Conservation (phyloP, 2,113 vertebrate species). For the Callaeas wilsoni region DNA sequence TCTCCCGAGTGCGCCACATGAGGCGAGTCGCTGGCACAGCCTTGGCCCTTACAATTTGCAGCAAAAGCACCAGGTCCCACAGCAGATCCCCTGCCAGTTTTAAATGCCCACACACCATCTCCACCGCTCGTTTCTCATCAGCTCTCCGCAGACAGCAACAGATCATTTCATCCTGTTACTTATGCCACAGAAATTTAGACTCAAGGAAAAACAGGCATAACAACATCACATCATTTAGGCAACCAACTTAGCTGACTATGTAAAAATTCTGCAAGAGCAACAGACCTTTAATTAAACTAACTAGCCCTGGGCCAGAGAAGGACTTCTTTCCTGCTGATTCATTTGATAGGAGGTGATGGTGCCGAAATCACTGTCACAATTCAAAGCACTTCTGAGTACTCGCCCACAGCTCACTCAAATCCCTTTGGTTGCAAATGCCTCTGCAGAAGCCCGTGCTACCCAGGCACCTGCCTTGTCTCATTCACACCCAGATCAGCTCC, state of each 20-base stretch:
- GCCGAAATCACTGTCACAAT: neutral
- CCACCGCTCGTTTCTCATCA: neutral
- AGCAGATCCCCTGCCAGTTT: neutral
- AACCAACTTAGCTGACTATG: neutral
- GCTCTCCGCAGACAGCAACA: neutral
- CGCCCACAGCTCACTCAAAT: neutral
- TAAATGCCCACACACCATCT: neutral
- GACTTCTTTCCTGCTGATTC: neutral
- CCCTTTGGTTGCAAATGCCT: neutral
- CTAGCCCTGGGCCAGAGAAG: neutral
- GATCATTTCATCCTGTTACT: neutral
- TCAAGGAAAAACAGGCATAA: neutral
- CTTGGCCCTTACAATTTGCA: neutral
- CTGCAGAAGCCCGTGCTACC: neutral
- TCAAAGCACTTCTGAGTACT: neutral
- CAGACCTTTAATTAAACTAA: slow-evolving; percentile 13
- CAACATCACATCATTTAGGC: neutral
- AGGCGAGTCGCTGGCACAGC: accelerated
- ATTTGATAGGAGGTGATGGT: neutral
- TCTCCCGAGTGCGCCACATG: accelerated
- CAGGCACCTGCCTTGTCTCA: neutral
- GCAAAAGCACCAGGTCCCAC: neutral
- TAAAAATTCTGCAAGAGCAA: neutral
- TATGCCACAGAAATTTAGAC: neutral
- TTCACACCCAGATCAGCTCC: neutral